phyloP scores from a whole-genome alignment of 30 jellyfish, hydroid and myxozoan genomes.

The Nemopilema nomurai region DNA sequence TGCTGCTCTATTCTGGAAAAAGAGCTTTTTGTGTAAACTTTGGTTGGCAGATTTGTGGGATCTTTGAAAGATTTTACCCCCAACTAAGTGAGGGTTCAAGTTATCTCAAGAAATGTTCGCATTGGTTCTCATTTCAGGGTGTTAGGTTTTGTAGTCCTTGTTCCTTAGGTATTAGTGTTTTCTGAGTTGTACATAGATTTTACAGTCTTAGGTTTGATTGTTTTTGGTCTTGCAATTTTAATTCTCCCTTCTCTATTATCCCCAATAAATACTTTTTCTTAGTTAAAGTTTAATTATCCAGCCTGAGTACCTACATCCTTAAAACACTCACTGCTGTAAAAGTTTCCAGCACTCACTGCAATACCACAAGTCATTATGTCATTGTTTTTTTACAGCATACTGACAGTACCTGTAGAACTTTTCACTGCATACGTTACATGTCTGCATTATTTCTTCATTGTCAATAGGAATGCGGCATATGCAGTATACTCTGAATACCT shows the following conservation, averaged over 20 bases:
- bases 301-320: slow-evolving; percentile 2
- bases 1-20: background rate
- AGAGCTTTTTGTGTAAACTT: background rate
- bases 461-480: slow-evolving; percentile 21
- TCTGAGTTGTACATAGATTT: background rate
- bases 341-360: slow-evolving; percentile 26
- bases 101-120: background rate
- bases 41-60: background rate
- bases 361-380: slow-evolving; percentile 22
- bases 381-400: slow-evolving; percentile 10
- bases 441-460: slow-evolving; percentile 18
- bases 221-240: background rate
- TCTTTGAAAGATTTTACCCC: background rate
- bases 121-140: background rate
- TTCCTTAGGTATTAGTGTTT: background rate
- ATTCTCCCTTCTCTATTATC: background rate
- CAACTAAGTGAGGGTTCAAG: background rate
- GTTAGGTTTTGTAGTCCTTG: background rate
- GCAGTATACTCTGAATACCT: slow-evolving; percentile 27
- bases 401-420: slow-evolving; percentile 25
- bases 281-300: background rate
- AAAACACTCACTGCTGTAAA: background rate
- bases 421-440: slow-evolving; percentile 23
- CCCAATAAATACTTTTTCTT: background rate
- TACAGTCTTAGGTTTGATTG: background rate